phyloP scores from a whole-genome alignment of 2,888 invertebrate genomes.

The Vanessa cardui region DNA sequence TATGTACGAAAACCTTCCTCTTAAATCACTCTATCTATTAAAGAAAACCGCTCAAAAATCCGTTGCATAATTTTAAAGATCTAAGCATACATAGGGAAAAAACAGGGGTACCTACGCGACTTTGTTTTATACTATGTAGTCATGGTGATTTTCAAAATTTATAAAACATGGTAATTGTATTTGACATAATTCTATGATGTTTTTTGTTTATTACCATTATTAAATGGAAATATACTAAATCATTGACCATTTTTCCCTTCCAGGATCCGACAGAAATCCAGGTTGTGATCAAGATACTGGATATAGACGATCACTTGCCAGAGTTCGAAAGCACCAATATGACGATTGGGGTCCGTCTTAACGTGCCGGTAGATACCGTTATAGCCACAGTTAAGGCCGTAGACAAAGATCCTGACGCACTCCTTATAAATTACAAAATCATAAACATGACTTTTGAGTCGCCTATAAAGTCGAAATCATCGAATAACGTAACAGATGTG shows the following conservation, averaged over 20 bases:
- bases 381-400: constrained; percentile 86
- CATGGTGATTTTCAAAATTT: no score
- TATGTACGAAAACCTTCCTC: no score
- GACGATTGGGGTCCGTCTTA: constrained; percentile 88
- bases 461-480: constrained; percentile 70
- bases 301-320: constrained; percentile 90
- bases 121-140: no score
- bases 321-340: constrained; percentile 84
- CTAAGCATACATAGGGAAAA: no score
- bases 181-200: no score
- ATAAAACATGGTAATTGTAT: no score
- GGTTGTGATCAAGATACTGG: constrained; percentile 84
- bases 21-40: no score
- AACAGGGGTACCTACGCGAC: no score
- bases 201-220: no score
- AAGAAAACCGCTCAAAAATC: no score
- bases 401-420: constrained; percentile 87
- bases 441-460: constrained; percentile 83
- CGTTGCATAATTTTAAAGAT: no score
- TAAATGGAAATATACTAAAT: not conserved
- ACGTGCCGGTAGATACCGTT: constrained; percentile 88
- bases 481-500: constrained; percentile 74
- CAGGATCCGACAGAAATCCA: constrained; percentile 88
- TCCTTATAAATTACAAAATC: constrained; percentile 85
- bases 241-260: constrained; percentile 39